Conservation (phyloP, 2,797 vertebrate genomes). For the Rhincodon typus region DNA sequence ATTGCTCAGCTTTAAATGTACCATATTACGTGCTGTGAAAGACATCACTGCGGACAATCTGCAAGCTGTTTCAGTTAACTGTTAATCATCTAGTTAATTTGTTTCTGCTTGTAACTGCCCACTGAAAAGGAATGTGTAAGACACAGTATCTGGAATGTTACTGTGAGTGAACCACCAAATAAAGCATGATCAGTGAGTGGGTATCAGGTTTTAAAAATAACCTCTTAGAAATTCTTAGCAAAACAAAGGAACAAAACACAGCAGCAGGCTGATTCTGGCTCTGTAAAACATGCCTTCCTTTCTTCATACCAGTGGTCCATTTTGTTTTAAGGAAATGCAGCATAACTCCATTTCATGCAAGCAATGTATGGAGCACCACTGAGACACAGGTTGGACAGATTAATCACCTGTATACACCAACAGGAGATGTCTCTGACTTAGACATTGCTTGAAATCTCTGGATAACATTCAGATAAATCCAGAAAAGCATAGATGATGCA, state of each 20-base stretch:
- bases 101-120: conserved; percentile 64
- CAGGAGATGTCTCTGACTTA: neutral
- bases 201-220: conserved; percentile 25
- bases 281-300: neutral
- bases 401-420: neutral
- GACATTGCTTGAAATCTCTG: neutral
- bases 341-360: neutral
- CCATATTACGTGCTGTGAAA: conserved; percentile 48
- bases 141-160: conserved; percentile 4
- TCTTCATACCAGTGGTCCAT: conserved; percentile 1
- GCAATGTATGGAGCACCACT: neutral
- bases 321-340: neutral
- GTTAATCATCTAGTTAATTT: conserved; percentile 74
- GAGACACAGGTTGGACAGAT: neutral
- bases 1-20: conserved; percentile 50
- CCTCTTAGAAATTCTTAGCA: neutral
- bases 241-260: conserved; percentile 23
- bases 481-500: neutral
- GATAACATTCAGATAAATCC: neutral
- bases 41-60: conserved; percentile 55
- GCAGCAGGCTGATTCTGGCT: neutral
- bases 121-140: conserved; percentile 55
- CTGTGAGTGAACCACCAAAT: neutral
- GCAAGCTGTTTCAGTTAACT: conserved; percentile 56
- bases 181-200: neutral